phyloP scores from a whole-genome alignment of 1,140 invertebrate genomes.

The Artemia franciscana region DNA sequence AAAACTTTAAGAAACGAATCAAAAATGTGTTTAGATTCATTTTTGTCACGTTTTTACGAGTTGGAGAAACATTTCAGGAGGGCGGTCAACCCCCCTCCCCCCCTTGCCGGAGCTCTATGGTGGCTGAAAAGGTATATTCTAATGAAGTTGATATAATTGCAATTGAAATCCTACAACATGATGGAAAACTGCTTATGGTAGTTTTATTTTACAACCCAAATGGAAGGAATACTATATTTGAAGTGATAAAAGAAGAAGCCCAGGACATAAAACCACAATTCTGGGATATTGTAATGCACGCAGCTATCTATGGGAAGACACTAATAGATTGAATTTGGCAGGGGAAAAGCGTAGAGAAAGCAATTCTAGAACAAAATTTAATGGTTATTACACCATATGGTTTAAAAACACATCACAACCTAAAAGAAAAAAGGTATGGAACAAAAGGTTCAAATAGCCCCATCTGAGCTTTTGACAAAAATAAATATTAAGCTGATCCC shows the following conservation, averaged over 20 bases:
- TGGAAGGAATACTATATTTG: background rate
- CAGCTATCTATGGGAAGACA: background rate
- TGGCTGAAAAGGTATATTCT: background rate
- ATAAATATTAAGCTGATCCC: background rate
- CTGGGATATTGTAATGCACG: background rate
- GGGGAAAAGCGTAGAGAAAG: background rate
- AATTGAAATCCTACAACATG: background rate
- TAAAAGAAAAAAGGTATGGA: background rate
- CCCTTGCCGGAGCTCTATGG: too few species aligned
- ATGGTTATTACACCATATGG: background rate
- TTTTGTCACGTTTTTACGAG: too few species aligned
- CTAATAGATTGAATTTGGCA: background rate
- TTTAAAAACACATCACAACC: background rate
- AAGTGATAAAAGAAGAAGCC: background rate
- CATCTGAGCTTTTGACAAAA: background rate
- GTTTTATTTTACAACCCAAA: background rate
- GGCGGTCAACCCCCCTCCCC: too few species aligned
- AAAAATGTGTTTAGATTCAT: too few species aligned
- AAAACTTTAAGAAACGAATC: too few species aligned
- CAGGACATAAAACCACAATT: background rate
- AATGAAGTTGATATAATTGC: background rate
- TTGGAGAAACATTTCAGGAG: too few species aligned
- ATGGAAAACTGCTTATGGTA: background rate
- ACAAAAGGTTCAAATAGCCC: background rate
- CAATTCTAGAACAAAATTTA: background rate